Conservation (phyloP, 2,888 invertebrate genomes). For the Drosophila aldrichi region DNA sequence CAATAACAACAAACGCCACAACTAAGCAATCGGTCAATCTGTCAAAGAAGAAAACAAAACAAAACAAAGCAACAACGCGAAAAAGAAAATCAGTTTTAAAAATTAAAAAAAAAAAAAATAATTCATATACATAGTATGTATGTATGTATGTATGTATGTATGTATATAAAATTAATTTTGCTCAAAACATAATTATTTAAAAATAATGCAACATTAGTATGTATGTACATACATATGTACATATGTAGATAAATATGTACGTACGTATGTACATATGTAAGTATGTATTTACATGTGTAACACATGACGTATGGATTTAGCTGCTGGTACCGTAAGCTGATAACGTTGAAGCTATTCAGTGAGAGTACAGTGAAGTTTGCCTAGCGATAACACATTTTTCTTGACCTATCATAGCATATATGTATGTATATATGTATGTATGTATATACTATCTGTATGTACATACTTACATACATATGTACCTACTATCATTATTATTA, state of each 20-base stretch:
- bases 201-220: too few relatives aligned
- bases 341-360: too few relatives aligned
- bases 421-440: neutral
- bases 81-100: constrained; percentile 13
- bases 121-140: neutral
- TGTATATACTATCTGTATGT: too few relatives aligned
- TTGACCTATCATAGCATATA: neutral
- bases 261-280: neutral
- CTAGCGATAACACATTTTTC: neutral
- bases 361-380: neutral
- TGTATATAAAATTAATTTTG: neutral
- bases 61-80: constrained; percentile 21
- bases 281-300: neutral
- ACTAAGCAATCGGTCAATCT: constrained; percentile 19
- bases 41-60: constrained; percentile 23
- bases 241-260: too few relatives aligned
- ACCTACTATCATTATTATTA: too few relatives aligned
- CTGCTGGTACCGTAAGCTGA: neutral
- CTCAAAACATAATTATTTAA: too few relatives aligned
- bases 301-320: neutral
- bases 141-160: neutral
- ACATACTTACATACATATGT: too few relatives aligned
- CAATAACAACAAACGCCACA: constrained; percentile 29
- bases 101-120: too few relatives aligned
- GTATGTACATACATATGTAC: neutral